phyloP scores from a whole-genome alignment of 2,888 invertebrate genomes.

The Herminia tarsipennalis region DNA sequence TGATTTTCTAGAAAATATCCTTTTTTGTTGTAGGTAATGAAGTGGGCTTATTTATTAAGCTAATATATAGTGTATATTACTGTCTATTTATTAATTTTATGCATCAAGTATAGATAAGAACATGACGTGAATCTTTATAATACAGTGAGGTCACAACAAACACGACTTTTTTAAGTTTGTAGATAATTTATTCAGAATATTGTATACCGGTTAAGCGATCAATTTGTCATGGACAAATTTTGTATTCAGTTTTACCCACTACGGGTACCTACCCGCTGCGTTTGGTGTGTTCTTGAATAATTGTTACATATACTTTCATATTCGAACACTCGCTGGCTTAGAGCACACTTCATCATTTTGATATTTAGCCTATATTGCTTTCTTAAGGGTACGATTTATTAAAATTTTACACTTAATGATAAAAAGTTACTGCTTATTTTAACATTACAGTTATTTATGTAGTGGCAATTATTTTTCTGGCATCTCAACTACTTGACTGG shows the following conservation, averaged over 20 bases:
- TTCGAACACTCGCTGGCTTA: slow-evolving; percentile 25
- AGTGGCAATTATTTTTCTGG: too few species aligned
- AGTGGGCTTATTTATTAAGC: slow-evolving; percentile 20
- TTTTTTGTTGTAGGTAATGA: slow-evolving; percentile 14
- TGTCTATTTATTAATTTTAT: slow-evolving; percentile 27
- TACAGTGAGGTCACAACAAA: slow-evolving; percentile 31
- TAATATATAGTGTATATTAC: slow-evolving; percentile 15
- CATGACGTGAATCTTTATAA: slow-evolving; percentile 23
- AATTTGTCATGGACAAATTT: slow-evolving; percentile 75
- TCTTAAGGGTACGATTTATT: slow-evolving; percentile 31
- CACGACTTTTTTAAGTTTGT: slow-evolving; percentile 52
- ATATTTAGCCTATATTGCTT: slow-evolving; percentile 40
- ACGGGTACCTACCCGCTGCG: slow-evolving; percentile 42
- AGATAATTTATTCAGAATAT: slow-evolving; percentile 69
- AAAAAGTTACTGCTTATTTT: too few species aligned
- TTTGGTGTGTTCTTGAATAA: slow-evolving; percentile 48
- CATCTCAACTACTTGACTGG: too few species aligned
- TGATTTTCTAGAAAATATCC: slow-evolving; percentile 1
- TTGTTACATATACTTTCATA: slow-evolving; percentile 44
- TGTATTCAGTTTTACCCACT: slow-evolving; percentile 63
- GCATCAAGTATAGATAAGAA: slow-evolving; percentile 19
- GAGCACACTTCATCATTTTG: slow-evolving; percentile 34
- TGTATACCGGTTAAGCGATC: slow-evolving; percentile 62
- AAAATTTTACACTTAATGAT: too few species aligned
- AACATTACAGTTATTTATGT: too few species aligned